phyloP scores from a whole-genome alignment of 1,140 invertebrate genomes.

The Leptinotarsa lineolata region DNA sequence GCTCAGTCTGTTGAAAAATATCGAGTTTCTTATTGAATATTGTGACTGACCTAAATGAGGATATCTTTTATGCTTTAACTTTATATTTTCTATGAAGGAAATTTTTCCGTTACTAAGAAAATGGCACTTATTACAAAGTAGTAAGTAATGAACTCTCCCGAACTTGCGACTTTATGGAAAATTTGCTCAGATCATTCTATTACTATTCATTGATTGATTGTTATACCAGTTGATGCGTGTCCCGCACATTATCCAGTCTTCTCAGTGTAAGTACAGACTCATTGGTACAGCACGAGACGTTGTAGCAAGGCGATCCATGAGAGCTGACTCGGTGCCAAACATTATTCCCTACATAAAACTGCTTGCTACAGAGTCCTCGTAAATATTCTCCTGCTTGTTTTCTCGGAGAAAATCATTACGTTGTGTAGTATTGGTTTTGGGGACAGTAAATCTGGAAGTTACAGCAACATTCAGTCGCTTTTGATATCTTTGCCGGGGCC shows the following conservation, averaged over 20 bases:
- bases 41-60: too few relatives aligned
- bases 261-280: not conserved
- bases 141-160: too few relatives aligned
- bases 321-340: not conserved
- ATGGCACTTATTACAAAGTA: too few relatives aligned
- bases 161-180: too few relatives aligned
- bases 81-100: too few relatives aligned
- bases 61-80: too few relatives aligned
- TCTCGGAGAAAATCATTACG: not conserved
- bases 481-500: not conserved
- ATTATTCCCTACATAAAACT: not conserved
- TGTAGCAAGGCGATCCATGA: not conserved
- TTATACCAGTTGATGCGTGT: not conserved
- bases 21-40: too few relatives aligned
- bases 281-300: not conserved
- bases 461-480: not conserved
- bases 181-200: too few relatives aligned
- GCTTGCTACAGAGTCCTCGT: slow-evolving; percentile 1
- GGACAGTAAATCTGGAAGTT: not conserved
- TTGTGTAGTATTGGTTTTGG: not conserved
- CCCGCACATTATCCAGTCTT: not conserved
- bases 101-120: too few relatives aligned
- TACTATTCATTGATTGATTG: too few relatives aligned
- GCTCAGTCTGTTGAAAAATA: too few relatives aligned
- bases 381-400: not conserved